phyloP scores from a whole-genome alignment of 2,888 invertebrate genomes.

The Cistogaster globosa region DNA sequence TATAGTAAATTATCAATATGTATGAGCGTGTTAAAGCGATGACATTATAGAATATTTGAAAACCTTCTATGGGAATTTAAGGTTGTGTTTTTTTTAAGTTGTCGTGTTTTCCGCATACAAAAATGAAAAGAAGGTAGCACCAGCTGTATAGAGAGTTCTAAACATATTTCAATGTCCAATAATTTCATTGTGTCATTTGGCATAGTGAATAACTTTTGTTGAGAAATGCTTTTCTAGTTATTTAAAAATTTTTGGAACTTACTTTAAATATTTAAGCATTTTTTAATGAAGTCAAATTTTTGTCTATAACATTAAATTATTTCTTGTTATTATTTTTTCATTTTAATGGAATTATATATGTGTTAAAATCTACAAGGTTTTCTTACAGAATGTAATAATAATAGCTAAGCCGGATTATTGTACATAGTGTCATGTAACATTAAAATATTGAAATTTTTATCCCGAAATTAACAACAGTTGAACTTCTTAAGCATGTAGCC shows the following conservation, averaged over 20 bases:
- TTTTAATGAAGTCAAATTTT: conserved; percentile 28
- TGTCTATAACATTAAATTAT: not conserved
- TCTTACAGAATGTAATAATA: no score
- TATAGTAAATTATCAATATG: no score
- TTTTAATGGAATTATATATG: no score
- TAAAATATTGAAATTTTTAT: no score
- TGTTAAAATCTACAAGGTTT: no score
- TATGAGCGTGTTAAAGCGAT: no score
- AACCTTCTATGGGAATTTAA: conserved; percentile 59
- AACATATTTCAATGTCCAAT: conserved; percentile 65
- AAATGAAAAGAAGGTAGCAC: conserved; percentile 11
- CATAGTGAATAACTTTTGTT: conserved; percentile 45
- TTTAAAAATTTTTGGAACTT: conserved; percentile 33
- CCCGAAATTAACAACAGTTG: no score
- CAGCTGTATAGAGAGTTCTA: conserved; percentile 49
- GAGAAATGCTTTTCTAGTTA: conserved; percentile 2
- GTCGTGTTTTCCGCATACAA: conserved; percentile 1
- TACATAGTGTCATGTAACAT: no score
- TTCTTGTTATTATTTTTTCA: no score
- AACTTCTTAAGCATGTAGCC: no score
- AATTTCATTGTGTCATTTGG: conserved; percentile 60
- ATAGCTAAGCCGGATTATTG: no score
- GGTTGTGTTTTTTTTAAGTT: conserved; percentile 44
- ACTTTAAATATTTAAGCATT: conserved; percentile 43
- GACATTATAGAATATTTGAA: conserved; percentile 49